Evolutionary conservation across 2,113 vertebrate species (phyloP).

Genomic region (Campylorhamphus procurvoides): DNA sequence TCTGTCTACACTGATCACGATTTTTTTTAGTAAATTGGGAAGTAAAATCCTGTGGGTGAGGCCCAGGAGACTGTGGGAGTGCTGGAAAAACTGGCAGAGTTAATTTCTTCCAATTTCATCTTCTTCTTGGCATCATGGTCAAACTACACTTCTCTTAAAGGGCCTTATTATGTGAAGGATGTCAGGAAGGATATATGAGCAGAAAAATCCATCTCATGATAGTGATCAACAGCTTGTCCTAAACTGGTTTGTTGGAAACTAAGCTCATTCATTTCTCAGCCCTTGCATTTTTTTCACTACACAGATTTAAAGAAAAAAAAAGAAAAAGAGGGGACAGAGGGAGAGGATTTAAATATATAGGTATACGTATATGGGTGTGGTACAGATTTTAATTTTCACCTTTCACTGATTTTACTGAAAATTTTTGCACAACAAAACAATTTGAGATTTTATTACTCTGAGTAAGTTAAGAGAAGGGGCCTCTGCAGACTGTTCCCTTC

Average conservation of each 20-base stretch:
- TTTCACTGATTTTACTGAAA: neutral
- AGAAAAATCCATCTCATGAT: neutral
- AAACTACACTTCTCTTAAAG: neutral
- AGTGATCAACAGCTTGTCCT: neutral
- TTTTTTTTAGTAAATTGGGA: neutral
- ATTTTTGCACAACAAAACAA: neutral
- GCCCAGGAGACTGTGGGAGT: neutral
- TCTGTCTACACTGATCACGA: neutral
- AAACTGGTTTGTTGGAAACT: neutral
- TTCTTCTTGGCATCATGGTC: neutral
- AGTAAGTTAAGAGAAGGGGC: neutral
- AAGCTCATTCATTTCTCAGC: neutral
- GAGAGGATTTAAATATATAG: neutral
- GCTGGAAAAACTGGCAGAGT: neutral
- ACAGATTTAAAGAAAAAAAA: neutral
- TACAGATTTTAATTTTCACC: neutral
- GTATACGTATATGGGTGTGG: accelerated
- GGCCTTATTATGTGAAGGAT: neutral
- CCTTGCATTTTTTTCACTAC: neutral
- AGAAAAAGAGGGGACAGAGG: too few species aligned
- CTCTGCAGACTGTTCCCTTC: neutral
- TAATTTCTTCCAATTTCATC: neutral
- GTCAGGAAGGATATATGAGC: neutral
- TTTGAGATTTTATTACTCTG: neutral
- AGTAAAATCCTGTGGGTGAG: neutral